Evolutionary conservation across 2,888 invertebrate genomes (phyloP).

Genomic region (Dasysyrphus albostriatus): DNA sequence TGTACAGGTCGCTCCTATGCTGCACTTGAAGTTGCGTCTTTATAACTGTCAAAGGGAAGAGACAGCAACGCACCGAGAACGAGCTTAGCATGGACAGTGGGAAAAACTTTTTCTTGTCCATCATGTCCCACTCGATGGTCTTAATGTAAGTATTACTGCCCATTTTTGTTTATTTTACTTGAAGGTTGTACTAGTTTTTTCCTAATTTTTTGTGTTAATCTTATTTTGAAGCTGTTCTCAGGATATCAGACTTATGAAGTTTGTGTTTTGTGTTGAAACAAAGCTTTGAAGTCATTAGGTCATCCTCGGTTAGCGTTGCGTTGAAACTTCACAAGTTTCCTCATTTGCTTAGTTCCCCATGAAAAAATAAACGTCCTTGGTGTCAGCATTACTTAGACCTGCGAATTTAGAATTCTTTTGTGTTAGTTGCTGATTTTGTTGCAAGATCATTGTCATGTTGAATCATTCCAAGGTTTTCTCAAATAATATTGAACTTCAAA

Average conservation of each 20-base stretch:
- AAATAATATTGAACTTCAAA: slow-evolving; percentile 15
- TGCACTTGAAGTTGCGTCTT: slow-evolving; percentile 96
- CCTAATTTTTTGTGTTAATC: slow-evolving; percentile 25
- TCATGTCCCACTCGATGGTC: slow-evolving; percentile 99
- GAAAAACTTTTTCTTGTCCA: slow-evolving; percentile 97
- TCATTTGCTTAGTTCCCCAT: slow-evolving; percentile 42
- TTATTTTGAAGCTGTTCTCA: slow-evolving; percentile 12
- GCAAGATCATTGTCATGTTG: slow-evolving; percentile 9
- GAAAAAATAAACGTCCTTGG: slow-evolving; percentile 28
- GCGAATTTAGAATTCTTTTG: slow-evolving; percentile 6
- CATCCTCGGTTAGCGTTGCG: slow-evolving; percentile 50
- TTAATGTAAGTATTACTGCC: slow-evolving; percentile 86
- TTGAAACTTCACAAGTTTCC: slow-evolving; percentile 38
- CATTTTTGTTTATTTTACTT: slow-evolving; percentile 64
- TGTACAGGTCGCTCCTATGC: slow-evolving; percentile 92
- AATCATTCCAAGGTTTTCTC: slow-evolving; percentile 2
- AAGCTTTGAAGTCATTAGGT: slow-evolving; percentile 45
- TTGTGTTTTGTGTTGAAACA: background rate
- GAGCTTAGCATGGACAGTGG: slow-evolving; percentile 94
- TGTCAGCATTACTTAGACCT: slow-evolving; percentile 69
- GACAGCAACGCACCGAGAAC: slow-evolving; percentile 86
- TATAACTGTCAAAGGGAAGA: slow-evolving; percentile 96
- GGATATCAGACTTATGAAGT: slow-evolving; percentile 53
- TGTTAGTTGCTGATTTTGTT: background rate
- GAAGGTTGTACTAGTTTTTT: background rate